Evolutionary conservation across 2,797 vertebrate species (phyloP).

Genomic region (Sarcoramphus papa): DNA sequence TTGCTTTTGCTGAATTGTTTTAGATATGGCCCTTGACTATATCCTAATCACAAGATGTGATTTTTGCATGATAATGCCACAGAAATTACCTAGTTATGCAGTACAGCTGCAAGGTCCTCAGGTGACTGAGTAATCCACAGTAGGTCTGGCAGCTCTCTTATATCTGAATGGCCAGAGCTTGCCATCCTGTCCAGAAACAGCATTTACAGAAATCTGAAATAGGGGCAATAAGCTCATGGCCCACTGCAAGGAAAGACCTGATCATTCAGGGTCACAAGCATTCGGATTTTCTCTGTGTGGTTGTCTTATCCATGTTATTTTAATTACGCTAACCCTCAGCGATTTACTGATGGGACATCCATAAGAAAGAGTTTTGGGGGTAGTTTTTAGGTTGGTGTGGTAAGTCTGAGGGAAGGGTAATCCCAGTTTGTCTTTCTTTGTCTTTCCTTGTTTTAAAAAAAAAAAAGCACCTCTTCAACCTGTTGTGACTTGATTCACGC

Average conservation of each 20-base stretch:
- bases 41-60: neutral
- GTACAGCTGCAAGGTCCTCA: neutral
- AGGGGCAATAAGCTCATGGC: neutral
- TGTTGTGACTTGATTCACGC: neutral
- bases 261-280: neutral
- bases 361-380: neutral
- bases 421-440: neutral
- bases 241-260: neutral
- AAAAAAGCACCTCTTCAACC: neutral
- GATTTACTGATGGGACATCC: neutral
- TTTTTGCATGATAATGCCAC: neutral
- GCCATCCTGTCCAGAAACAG: neutral
- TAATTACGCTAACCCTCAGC: neutral
- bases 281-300: neutral
- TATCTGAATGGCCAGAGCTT: neutral
- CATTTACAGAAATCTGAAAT: neutral
- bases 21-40: neutral
- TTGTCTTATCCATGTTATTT: neutral
- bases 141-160: neutral
- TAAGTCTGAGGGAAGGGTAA: neutral
- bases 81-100: neutral
- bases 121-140: neutral
- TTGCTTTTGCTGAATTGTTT: neutral
- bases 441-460: neutral
- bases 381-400: neutral